phyloP scores from a whole-genome alignment of 2,113 vertebrate genomes.

The Dromas ardeola region DNA sequence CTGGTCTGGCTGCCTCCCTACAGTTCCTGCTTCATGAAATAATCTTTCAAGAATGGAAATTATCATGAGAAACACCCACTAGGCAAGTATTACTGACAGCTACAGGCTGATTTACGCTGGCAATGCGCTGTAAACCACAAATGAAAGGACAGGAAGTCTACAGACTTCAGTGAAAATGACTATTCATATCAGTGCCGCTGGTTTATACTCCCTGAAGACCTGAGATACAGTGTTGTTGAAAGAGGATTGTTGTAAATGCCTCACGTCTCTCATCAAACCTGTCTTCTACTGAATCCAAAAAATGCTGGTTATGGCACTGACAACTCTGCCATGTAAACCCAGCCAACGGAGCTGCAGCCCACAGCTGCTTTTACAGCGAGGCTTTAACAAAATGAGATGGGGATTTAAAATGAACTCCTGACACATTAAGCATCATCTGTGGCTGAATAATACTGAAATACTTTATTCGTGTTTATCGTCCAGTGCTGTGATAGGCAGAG shows the following conservation, averaged over 20 bases:
- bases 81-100: neutral
- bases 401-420: neutral
- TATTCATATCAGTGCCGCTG: neutral
- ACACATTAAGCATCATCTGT: neutral
- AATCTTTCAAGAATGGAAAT: neutral
- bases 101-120: neutral
- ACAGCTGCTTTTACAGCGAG: neutral
- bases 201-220: neutral
- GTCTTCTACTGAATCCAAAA: neutral
- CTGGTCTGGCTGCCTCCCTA: neutral
- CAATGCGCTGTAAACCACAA: neutral
- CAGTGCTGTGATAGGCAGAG: neutral
- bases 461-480: neutral
- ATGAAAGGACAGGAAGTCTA: neutral
- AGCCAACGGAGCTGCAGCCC: neutral
- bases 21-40: neutral
- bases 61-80: neutral
- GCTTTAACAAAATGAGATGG: neutral
- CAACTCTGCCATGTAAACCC: neutral
- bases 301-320: neutral
- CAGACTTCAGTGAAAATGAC: neutral
- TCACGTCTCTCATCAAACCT: neutral
- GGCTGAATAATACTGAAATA: neutral
- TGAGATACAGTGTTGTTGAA: neutral
- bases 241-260: neutral